Conservation (phyloP, 2,797 vertebrate species). For the Pitangus sulphuratus region DNA sequence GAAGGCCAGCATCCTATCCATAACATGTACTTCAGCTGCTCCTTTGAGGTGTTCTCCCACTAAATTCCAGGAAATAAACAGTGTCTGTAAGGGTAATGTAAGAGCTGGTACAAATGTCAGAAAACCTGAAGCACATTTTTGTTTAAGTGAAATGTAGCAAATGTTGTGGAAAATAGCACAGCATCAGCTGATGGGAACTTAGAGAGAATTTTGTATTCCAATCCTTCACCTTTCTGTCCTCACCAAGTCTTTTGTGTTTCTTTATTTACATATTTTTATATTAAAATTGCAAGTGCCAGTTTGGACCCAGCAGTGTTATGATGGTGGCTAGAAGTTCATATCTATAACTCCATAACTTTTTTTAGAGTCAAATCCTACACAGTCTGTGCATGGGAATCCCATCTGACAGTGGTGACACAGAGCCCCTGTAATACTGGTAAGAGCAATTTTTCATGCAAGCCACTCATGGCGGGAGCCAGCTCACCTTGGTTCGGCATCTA, state of each 20-base stretch:
- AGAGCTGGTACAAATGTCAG: rapidly evolving
- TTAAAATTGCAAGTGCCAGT: background rate
- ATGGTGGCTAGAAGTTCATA: background rate
- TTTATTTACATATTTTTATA: background rate
- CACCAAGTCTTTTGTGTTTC: background rate
- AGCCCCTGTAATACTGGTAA: background rate
- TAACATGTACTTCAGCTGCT: background rate
- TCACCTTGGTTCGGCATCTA: background rate
- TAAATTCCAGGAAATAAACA: background rate
- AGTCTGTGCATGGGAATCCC: background rate
- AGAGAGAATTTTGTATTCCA: background rate
- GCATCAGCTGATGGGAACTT: background rate
- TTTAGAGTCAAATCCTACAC: background rate
- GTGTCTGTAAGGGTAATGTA: rapidly evolving
- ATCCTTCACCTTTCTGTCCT: background rate
- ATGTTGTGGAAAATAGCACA: background rate
- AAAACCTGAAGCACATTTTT: background rate
- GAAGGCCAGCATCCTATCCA: background rate
- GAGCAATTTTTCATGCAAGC: background rate
- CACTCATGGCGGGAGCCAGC: background rate
- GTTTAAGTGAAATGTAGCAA: background rate
- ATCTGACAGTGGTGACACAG: background rate
- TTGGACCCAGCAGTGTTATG: background rate
- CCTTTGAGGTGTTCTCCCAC: background rate
- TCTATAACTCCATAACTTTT: background rate